These are phyloP conservation scores for Trypoxylon attenuatum DNA, from an alignment of 2,888 invertebrate species.

Conservation along the genomic window DNA sequence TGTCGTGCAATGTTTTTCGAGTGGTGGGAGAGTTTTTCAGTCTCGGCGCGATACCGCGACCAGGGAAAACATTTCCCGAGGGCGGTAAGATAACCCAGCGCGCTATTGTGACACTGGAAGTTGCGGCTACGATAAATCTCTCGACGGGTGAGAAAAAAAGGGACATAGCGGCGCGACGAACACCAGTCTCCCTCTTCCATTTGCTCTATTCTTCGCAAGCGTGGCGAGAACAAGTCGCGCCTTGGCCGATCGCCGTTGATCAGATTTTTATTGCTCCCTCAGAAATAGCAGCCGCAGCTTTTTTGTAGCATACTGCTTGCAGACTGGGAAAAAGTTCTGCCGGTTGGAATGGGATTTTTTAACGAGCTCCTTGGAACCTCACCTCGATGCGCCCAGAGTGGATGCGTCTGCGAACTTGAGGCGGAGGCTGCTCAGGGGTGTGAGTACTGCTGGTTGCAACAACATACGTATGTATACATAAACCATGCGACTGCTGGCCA, in stretches of 20 bases:
- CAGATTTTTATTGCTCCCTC: not conserved
- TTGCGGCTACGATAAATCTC: not conserved
- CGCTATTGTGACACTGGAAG: not conserved
- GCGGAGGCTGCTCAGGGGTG: too few relatives aligned
- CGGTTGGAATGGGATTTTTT: not conserved
- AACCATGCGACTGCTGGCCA: too few relatives aligned
- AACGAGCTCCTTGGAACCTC: not conserved
- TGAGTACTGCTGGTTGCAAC: too few relatives aligned
- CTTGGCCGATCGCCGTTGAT: not conserved
- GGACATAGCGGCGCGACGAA: not conserved
- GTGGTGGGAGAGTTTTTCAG: not conserved
- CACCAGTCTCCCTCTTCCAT: not conserved
- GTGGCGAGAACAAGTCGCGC: not conserved
- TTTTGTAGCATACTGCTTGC: not conserved
- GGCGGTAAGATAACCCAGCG: not conserved
- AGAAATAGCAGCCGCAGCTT: not conserved
- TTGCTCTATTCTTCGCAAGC: too few relatives aligned
- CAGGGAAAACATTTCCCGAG: conserved; percentile 9
- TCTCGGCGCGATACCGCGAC: not conserved
- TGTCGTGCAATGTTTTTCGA: conserved; percentile 3
- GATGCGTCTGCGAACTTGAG: too few relatives aligned
- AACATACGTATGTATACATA: too few relatives aligned
- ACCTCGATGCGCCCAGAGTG: too few relatives aligned
- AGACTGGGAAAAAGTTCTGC: not conserved
- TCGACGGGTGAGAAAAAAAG: not conserved